Evolutionary conservation across 1,140 invertebrate species (phyloP), one percentile per base, ranked within the genome.

Genomic region (Lamellibrachia luymesi): DNA sequence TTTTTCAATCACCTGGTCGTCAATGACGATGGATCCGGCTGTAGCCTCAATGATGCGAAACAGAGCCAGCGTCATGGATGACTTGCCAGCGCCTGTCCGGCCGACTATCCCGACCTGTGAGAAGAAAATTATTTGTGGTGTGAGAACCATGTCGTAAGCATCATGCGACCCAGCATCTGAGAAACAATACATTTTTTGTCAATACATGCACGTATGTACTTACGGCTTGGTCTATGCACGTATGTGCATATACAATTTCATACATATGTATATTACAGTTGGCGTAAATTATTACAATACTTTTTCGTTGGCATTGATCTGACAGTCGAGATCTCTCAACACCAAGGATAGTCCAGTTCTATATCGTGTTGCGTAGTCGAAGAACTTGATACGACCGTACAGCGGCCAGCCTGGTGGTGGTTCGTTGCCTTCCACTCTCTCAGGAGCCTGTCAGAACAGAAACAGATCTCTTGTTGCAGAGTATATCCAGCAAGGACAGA

Each of bases 41-140:
- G 94, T 94, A 27, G 97, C 95, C 92, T 97, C 96, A 92, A 97
- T 95, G 93, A 97, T 96, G 6, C 97, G 96, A 94, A 97, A 97
- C 52, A 97, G 94, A 51, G 96, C 96, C 64, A 97, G 94, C 2
- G 96, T 96, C n/a, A 99, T 96, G 0, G 98, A 99, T 0, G 98
- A 98, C 96, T 99, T 99, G n/a, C 98, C 98, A 64, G 98, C 98
- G 1, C 98, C 98, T 10, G 97, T 97, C 94, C 97, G 96, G 50
- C 98, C 98, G 27, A 98, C 98, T 93, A 98, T 98, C 2, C 98
- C 98, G 93, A 98, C 94, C 96, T 96, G 92, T 52, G 92, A 91
- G 49, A 90, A 38, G 52, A 64, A 92, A 91, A 91, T 25, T 51
- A 51, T n/a, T 91, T 80, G 64, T 2, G 25, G 2, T 22, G 64